Evolutionary conservation across 2,888 invertebrate genomes (phyloP).

Genomic region (Lasioglossum pauxillum): DNA sequence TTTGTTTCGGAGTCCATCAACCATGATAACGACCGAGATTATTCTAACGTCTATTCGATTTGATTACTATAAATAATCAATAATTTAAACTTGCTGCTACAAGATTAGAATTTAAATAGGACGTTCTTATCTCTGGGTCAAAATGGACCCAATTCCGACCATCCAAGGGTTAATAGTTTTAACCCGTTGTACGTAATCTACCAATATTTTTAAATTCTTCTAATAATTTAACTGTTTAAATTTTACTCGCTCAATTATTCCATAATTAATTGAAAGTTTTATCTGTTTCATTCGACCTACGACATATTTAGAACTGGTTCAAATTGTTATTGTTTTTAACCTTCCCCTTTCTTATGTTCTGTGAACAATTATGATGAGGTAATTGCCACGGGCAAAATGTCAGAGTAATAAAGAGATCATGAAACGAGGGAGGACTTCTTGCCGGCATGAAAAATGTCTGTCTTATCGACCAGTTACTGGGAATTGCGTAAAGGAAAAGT

Average conservation of each 20-base stretch:
- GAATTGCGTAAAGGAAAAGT: constrained; percentile 38
- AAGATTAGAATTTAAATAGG: no score
- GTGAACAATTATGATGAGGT: constrained; percentile 14
- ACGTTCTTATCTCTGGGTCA: no score
- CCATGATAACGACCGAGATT: not conserved
- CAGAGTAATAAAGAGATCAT: constrained; percentile 50
- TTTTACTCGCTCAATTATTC: not conserved
- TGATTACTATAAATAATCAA: no score
- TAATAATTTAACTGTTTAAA: not conserved
- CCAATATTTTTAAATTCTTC: not conserved
- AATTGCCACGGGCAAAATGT: constrained; percentile 19
- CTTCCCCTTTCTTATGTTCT: not conserved
- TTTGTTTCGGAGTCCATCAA: not conserved
- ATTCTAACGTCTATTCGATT: not conserved
- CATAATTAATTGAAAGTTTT: not conserved
- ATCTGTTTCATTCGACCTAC: not conserved
- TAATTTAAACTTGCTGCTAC: no score
- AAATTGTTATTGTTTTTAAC: not conserved
- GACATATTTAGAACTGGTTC: not conserved
- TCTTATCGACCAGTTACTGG: constrained; percentile 33
- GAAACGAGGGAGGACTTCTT: constrained; percentile 39
- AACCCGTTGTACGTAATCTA: no score
- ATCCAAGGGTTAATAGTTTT: no score
- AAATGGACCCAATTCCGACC: no score
- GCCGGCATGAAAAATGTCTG: not conserved